Evolutionary conservation across 64 coral and sea anemone genomes (phyloP).

Genomic region (Pocillopora verrucosa): DNA sequence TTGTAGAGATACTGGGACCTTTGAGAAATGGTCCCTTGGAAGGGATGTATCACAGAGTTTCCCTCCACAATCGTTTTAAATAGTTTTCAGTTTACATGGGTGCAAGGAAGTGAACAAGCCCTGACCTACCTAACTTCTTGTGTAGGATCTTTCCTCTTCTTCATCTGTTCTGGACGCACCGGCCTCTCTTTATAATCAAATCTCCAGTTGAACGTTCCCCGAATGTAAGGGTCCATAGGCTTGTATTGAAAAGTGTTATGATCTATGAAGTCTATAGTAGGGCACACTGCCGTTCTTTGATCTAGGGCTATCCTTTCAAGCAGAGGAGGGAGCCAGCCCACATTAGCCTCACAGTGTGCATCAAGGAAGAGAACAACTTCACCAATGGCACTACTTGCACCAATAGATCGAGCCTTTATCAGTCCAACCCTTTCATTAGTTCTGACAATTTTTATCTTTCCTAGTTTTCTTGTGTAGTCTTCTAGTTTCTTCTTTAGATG

Average conservation of each 20-base stretch:
- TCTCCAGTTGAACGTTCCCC: slow-evolving; percentile 98
- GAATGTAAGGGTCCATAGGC: slow-evolving; percentile 93
- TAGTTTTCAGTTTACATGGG: neutral
- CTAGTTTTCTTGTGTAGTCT: slow-evolving; percentile 68
- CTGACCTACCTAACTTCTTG: slow-evolving; percentile 87
- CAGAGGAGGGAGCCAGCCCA: slow-evolving; percentile 92
- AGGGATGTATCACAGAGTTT: too few species aligned
- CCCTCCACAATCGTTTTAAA: neutral
- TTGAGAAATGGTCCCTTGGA: too few species aligned
- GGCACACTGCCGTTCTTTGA: slow-evolving; percentile 78
- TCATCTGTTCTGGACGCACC: slow-evolving; percentile 73
- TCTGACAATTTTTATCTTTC: slow-evolving; percentile 83
- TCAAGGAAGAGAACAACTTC: slow-evolving; percentile 92
- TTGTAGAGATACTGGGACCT: too few species aligned
- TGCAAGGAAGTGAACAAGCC: neutral
- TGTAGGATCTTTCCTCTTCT: slow-evolving; percentile 86
- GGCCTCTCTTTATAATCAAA: slow-evolving; percentile 98
- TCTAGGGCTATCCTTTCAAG: slow-evolving; percentile 86
- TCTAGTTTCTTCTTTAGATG: slow-evolving; percentile 81
- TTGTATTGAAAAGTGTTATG: slow-evolving; percentile 99
- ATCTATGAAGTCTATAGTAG: slow-evolving; percentile 99
- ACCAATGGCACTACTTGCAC: slow-evolving; percentile 76
- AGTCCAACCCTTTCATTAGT: slow-evolving; percentile 89
- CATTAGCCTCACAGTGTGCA: slow-evolving; percentile 93
- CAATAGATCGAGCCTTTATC: slow-evolving; percentile 89